Base-by-base conservation (phyloP, 2,888 invertebrate genomes). In the Itoplectis maculator region DNA sequence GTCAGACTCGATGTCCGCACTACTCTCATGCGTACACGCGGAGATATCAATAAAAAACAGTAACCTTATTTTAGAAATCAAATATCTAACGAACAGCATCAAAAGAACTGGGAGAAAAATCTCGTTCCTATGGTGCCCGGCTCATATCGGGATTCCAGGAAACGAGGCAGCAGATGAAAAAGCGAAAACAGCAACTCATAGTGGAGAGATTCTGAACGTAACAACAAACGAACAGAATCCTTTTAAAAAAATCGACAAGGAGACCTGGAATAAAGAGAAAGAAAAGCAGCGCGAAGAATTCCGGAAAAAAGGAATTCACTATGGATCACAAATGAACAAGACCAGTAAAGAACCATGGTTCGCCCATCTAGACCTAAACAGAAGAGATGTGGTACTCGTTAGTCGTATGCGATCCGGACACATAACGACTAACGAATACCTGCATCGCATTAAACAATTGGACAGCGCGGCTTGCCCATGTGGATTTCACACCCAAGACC, bases 391-490 rank as follows among this genome's bases (percentile, higher is more conserved):
- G 1, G 18, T 61, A 37, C 59, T 61, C 15, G 35, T 61, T 15
- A 61, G 37, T 15, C 59, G 59, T 8, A 61, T 61, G 37, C 35
- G 15, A 61, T 61, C 69, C 18, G 69, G 69, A 13, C 69, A 69
- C 37, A 69, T 40, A 45, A 54, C 37, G 5, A 69, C 69, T 20
- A 69, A 69, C 20, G 51, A 51, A 4, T 40, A 69, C 35, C 29
- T 69, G 29, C 37, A 42, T 40, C 49, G 42, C 4, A 69, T 69
- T 18, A 69, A 69, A 49, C 37, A 54, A 29, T 13, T 5, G 49
- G 54, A 51, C 18, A 54, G 54, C 18, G 40, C 69, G 18, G 37
- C 20, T 20, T 69, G 69, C 35, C 18, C 49, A n/a, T 69, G 69
- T 49, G 29, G 13, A 18, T 54, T 37, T 18, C 69, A 47, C 1